phyloP scores from a whole-genome alignment of 2,888 invertebrate genomes.

The Sphaerophoria taeniata region DNA sequence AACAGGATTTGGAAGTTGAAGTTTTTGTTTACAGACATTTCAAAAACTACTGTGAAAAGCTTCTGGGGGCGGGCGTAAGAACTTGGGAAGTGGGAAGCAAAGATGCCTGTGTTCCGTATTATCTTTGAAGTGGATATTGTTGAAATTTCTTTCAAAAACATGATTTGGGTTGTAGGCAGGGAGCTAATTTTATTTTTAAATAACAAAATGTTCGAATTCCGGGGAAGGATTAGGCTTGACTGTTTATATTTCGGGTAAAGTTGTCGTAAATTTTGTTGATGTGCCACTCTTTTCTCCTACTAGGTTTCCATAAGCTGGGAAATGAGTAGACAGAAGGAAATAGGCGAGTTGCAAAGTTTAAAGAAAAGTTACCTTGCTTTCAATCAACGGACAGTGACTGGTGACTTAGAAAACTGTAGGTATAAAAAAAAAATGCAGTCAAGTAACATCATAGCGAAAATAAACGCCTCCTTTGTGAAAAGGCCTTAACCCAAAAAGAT shows the following conservation, averaged over 20 bases:
- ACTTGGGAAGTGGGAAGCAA: constrained; percentile 7
- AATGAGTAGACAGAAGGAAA: no score
- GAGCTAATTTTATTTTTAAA: constrained; percentile 19
- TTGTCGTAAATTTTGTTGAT: no score
- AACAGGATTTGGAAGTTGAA: neutral
- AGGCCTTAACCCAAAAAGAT: no score
- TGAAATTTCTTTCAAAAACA: constrained; percentile 13
- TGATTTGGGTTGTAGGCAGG: constrained; percentile 31
- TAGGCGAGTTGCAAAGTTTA: no score
- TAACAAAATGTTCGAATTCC: neutral
- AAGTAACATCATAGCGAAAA: no score
- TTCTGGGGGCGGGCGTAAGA: constrained; percentile 13
- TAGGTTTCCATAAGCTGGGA: no score
- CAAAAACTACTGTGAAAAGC: neutral
- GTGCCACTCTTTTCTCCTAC: no score
- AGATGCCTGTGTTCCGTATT: constrained; percentile 22
- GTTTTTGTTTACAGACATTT: neutral
- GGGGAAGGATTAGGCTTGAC: neutral
- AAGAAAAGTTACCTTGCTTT: no score
- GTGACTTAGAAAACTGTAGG: no score
- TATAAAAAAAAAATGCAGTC: no score
- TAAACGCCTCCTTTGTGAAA: no score
- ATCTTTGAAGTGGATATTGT: constrained; percentile 23
- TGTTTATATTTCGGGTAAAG: neutral
- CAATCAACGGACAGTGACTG: no score